Percentiles rank a stretch among this genome's conserved stretches.
phyloP scores from a whole-genome alignment of 2,113 vertebrate species.

The Calyptommatus sinebrachiatus region DNA sequence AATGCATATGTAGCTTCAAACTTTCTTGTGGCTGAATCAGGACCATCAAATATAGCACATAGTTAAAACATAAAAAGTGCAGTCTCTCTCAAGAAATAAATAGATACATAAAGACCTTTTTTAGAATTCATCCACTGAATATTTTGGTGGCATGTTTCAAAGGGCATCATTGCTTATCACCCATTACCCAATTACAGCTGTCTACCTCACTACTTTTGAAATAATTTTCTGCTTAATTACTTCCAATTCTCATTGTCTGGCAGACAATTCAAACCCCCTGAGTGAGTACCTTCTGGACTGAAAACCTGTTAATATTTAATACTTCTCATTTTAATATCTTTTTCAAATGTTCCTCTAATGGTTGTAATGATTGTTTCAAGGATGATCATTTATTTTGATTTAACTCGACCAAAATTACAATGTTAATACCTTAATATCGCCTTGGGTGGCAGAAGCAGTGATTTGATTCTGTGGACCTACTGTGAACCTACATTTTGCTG shows the following conservation, averaged over 20 bases:
- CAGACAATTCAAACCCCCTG: slow-evolving; percentile 48
- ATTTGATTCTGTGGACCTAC: not conserved
- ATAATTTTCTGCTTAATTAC: slow-evolving; percentile 55
- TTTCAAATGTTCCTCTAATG: slow-evolving; percentile 36
- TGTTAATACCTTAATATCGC: slow-evolving; percentile 14
- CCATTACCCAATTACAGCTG: not conserved
- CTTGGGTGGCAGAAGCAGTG: not conserved
- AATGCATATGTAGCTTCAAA: not conserved
- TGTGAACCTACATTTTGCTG: not conserved
- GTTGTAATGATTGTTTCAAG: slow-evolving; percentile 36
- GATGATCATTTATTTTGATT: slow-evolving; percentile 36
- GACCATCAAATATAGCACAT: not conserved
- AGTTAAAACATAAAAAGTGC: not conserved
- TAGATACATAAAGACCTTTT: not conserved
- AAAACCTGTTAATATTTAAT: slow-evolving; percentile 52
- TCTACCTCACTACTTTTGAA: slow-evolving; percentile 45
- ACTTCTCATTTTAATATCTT: slow-evolving; percentile 43
- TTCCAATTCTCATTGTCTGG: slow-evolving; percentile 30
- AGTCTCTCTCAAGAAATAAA: not conserved
- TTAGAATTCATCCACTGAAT: not conserved
- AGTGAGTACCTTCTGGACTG: slow-evolving; percentile 37
- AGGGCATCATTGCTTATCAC: not conserved
- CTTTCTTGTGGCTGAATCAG: not conserved
- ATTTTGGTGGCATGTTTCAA: slow-evolving; percentile 27
- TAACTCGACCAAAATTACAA: slow-evolving; percentile 18